A percentile compares a stretch with the other conserved stretches of the same genome.
Evolutionary conservation across 2,888 invertebrate species (phyloP).

Genomic region (Helicoverpa assulta): DNA sequence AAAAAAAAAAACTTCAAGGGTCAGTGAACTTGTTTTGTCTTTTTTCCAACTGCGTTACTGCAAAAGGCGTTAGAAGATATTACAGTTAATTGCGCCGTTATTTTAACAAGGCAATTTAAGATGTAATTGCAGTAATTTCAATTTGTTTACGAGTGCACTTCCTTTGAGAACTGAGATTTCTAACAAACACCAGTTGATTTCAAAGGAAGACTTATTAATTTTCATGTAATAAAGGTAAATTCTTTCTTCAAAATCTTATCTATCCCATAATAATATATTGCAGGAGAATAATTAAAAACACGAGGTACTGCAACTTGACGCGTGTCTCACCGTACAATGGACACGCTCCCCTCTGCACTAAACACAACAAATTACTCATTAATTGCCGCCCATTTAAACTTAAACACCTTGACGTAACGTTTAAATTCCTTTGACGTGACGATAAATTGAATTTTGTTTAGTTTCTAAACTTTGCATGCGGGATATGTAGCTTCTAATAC

Average conservation of each 20-base stretch:
- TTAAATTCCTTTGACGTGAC: slow-evolving; percentile 73
- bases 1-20: slow-evolving; percentile 8
- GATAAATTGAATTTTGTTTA: slow-evolving; percentile 64
- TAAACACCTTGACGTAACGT: slow-evolving; percentile 73
- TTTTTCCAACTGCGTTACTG: slow-evolving; percentile 21
- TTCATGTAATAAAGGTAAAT: too few species aligned
- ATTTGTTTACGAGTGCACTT: slow-evolving; percentile 10
- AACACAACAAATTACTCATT: slow-evolving; percentile 70
- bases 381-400: slow-evolving; percentile 72
- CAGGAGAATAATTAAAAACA: slow-evolving; percentile 38
- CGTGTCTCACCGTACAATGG: slow-evolving; percentile 66
- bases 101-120: slow-evolving; percentile 14
- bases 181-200: background rate
- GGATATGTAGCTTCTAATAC: slow-evolving; percentile 25
- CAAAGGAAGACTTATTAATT: background rate
- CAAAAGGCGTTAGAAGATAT: slow-evolving; percentile 16
- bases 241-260: slow-evolving; percentile 9
- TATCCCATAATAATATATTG: slow-evolving; percentile 5
- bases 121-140: slow-evolving; percentile 11
- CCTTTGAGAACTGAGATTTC: slow-evolving; percentile 2
- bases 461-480: slow-evolving; percentile 40
- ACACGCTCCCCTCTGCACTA: slow-evolving; percentile 69
- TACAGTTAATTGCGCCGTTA: slow-evolving; percentile 30
- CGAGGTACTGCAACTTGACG: slow-evolving; percentile 54
- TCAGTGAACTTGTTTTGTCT: slow-evolving; percentile 27